phyloP scores from a whole-genome alignment of 2,797 vertebrate species.

The Malacoctenus gilli region DNA sequence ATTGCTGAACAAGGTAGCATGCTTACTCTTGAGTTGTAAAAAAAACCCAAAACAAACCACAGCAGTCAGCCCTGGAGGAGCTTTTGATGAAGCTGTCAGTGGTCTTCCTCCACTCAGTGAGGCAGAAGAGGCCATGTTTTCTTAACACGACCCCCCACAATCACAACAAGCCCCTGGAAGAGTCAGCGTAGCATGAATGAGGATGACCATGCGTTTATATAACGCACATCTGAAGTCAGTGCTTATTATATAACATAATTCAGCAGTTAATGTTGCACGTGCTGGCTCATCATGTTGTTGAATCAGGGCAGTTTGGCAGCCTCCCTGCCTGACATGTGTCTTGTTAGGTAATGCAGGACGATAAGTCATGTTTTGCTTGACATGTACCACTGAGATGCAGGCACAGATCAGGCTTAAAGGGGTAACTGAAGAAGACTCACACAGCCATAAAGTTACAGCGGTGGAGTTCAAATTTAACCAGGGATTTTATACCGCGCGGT shows the following conservation, averaged over 20 bases:
- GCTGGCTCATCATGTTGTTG: too few relatives aligned
- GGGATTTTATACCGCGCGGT: slow-evolving; percentile 29
- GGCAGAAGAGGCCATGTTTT: slow-evolving; percentile 49
- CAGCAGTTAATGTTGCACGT: not conserved
- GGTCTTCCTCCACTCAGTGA: slow-evolving; percentile 21
- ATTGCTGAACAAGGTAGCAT: not conserved
- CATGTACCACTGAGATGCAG: slow-evolving; percentile 1
- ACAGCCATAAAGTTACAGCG: slow-evolving; percentile 32
- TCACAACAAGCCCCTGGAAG: slow-evolving; percentile 35
- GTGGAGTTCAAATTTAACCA: slow-evolving; percentile 48
- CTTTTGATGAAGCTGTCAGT: not conserved
- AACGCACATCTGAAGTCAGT: slow-evolving; percentile 23
- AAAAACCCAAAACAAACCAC: too few relatives aligned
- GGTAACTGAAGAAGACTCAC: slow-evolving; percentile 43
- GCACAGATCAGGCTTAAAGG: slow-evolving; percentile 37
- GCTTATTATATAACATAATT: slow-evolving; percentile 30
- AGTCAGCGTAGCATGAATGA: slow-evolving; percentile 46
- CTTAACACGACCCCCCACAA: slow-evolving; percentile 24
- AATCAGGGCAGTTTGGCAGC: not conserved
- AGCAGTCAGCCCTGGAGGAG: not conserved
- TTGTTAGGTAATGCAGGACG: not conserved
- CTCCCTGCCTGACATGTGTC: not conserved
- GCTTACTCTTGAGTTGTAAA: too few relatives aligned
- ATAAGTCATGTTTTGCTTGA: not conserved
- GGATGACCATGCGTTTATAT: slow-evolving; percentile 27